Evolutionary conservation across 2,113 vertebrate genomes (phyloP).

Genomic region (Sorex fumeus): DNA sequence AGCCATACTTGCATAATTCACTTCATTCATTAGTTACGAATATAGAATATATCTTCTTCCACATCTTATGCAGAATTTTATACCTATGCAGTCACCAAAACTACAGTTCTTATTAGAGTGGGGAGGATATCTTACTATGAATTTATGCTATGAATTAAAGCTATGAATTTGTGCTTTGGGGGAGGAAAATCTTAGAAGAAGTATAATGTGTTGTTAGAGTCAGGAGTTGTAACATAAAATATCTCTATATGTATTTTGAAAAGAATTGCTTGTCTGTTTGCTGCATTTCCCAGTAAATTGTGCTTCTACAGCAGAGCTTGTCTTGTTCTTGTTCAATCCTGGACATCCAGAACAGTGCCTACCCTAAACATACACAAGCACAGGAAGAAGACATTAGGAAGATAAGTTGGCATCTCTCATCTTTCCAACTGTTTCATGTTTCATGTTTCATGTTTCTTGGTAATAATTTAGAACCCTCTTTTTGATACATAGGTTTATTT

Average conservation of each 20-base stretch:
- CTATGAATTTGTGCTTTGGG: constrained; percentile 6
- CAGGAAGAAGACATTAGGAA: not conserved
- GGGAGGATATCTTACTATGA: not conserved
- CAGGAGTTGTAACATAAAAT: constrained; percentile 42
- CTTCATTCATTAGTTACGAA: not conserved
- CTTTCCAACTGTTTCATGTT: too few relatives aligned
- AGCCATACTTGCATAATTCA: constrained; percentile 1
- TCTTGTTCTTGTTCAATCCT: not conserved
- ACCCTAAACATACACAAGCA: not conserved
- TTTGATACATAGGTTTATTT: constrained; percentile 30
- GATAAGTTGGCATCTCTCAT: not conserved
- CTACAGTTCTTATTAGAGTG: not conserved
- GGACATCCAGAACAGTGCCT: too few relatives aligned
- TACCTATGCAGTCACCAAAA: not conserved
- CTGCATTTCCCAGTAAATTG: not conserved
- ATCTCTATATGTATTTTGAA: not conserved
- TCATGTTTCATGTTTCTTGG: not conserved
- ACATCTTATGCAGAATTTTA: not conserved
- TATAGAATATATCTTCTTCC: not conserved
- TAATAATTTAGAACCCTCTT: constrained; percentile 54
- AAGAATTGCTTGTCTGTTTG: not conserved
- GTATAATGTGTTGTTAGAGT: not conserved
- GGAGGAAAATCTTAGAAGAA: constrained; percentile 28
- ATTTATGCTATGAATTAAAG: not conserved
- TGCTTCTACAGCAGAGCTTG: not conserved